Percentiles rank a stretch among this genome's conserved stretches.
phyloP scores from a whole-genome alignment of 2,797 vertebrate genomes.

The Varecia variegata region DNA sequence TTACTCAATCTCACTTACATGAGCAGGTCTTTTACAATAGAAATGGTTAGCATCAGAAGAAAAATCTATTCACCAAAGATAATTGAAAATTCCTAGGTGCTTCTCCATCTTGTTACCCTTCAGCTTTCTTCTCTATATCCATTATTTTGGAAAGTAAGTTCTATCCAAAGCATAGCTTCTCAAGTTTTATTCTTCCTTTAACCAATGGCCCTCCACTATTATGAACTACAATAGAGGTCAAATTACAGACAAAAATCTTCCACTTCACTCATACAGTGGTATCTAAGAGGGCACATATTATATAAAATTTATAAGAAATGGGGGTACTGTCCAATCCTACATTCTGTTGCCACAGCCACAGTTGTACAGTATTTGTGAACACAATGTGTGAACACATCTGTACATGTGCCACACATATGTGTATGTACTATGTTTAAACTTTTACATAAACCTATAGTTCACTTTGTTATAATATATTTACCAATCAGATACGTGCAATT shows the following conservation, averaged over 20 bases:
- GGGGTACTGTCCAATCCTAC: background rate
- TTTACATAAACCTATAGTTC: background rate
- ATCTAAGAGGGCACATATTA: background rate
- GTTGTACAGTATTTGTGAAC: background rate
- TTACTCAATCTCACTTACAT: constrained; percentile 39
- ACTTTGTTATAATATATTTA: background rate
- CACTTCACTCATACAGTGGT: constrained; percentile 19
- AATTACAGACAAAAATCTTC: constrained; percentile 64
- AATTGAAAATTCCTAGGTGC: constrained; percentile 69
- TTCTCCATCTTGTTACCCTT: constrained; percentile 32
- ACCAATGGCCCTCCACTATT: constrained; percentile 34
- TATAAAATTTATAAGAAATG: constrained; percentile 20
- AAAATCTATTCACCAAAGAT: constrained; percentile 65
- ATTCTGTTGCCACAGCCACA: background rate
- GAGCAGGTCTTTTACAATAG: constrained; percentile 38
- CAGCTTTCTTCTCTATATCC: constrained; percentile 44
- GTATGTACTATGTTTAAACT: background rate
- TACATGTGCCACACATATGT: background rate
- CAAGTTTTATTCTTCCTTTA: constrained; percentile 52
- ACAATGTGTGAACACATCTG: background rate
- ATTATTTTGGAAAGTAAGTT: constrained; percentile 58
- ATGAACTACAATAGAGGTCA: constrained; percentile 33
- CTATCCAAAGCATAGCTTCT: constrained; percentile 46
- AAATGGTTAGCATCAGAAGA: constrained; percentile 57
- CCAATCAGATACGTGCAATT: background rate